phyloP scores from a whole-genome alignment of 2,113 vertebrate species.

The Alethe diademata region DNA sequence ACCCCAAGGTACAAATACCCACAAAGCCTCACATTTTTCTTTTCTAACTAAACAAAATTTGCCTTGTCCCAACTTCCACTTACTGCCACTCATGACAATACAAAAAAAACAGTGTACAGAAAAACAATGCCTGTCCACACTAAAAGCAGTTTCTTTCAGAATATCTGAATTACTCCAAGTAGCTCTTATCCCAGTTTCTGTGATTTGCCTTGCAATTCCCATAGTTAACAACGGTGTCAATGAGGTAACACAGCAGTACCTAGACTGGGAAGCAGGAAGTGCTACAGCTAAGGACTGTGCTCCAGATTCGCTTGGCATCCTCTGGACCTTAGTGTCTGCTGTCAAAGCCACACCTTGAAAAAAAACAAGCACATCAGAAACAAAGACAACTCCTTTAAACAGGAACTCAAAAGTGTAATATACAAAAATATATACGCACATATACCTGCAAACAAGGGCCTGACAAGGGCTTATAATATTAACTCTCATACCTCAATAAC shows the following conservation, averaged over 20 bases:
- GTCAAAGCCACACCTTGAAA: slow-evolving; percentile 88
- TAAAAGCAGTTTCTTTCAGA: neutral
- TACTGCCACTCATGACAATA: neutral
- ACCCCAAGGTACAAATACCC: neutral
- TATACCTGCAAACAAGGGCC: neutral
- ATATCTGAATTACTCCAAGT: neutral
- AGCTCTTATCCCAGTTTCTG: neutral
- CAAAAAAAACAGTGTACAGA: fast-evolving
- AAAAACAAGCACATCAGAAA: neutral
- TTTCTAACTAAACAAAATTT: neutral
- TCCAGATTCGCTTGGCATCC: slow-evolving; percentile 92
- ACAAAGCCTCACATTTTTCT: neutral
- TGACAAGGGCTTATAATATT: neutral
- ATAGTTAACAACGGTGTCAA: neutral
- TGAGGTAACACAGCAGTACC: slow-evolving; percentile 69
- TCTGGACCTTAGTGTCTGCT: slow-evolving; percentile 92
- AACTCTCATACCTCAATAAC: neutral
- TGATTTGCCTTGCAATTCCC: neutral
- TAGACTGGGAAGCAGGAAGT: slow-evolving; percentile 87
- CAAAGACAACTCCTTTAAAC: neutral
- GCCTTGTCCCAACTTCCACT: neutral
- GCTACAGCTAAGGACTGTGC: slow-evolving; percentile 88
- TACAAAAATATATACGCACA: neutral
- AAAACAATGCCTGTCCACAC: neutral
- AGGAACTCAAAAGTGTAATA: neutral